Conservation (phyloP, 2,888 invertebrate species). For the Chironomus tentans region DNA sequence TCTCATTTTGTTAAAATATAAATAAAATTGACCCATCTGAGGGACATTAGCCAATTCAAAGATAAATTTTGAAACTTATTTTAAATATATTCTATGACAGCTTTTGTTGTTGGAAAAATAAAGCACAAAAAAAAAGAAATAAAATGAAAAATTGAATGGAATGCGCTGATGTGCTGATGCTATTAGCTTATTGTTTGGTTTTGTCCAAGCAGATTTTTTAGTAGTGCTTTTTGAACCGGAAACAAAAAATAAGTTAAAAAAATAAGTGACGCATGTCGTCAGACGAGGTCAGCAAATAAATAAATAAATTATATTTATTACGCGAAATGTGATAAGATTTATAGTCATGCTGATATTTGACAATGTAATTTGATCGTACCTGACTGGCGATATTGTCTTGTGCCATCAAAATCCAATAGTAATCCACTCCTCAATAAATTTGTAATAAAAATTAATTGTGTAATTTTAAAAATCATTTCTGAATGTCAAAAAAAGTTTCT, state of each 20-base stretch:
- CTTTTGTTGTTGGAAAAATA: not conserved
- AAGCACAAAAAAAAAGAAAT: not conserved
- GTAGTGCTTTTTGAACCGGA: slow-evolving; percentile 22
- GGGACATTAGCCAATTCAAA: not conserved
- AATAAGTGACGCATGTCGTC: slow-evolving; percentile 21
- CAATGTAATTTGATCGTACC: not conserved
- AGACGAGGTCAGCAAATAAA: not conserved
- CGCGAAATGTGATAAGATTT: not conserved
- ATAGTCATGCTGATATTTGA: too few species aligned
- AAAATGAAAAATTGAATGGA: not conserved
- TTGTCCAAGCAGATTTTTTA: slow-evolving; percentile 15
- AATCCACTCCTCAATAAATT: not conserved
- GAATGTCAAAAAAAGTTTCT: not conserved
- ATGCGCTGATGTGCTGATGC: slow-evolving; percentile 16
- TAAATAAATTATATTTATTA: too few species aligned
- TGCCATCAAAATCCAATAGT: not conserved
- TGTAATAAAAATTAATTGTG: not conserved
- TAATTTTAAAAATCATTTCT: not conserved
- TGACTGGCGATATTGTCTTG: not conserved
- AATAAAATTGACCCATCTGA: not conserved
- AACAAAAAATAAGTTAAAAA: not conserved
- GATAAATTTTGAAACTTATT: not conserved
- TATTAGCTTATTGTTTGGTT: not conserved
- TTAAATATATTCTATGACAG: not conserved
- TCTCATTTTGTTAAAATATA: not conserved